Evolutionary conservation across 2,113 vertebrate species (phyloP).

Genomic region (Passer montanus): DNA sequence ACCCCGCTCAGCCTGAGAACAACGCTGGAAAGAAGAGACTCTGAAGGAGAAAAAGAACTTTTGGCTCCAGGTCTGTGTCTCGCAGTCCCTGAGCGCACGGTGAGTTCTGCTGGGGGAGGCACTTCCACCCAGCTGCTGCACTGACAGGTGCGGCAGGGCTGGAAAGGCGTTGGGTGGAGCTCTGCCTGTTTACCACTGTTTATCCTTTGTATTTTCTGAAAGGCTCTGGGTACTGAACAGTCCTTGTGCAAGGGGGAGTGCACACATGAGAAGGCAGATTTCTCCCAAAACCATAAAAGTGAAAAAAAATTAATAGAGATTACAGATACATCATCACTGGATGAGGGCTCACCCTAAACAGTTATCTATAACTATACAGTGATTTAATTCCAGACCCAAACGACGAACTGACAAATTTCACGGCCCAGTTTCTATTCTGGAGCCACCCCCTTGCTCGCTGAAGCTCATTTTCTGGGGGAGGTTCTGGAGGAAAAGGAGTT

Average conservation of each 20-base stretch:
- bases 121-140: neutral
- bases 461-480: neutral
- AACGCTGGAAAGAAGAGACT: neutral
- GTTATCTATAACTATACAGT: neutral
- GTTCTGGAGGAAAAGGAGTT: neutral
- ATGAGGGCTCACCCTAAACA: neutral
- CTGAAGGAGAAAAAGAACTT: neutral
- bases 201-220: neutral
- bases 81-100: neutral
- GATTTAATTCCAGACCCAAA: neutral
- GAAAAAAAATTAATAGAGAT: neutral
- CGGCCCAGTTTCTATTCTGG: neutral
- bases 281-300: neutral
- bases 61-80: neutral
- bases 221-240: neutral
- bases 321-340: neutral
- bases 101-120: neutral
- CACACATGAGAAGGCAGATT: rapidly evolving
- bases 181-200: neutral
- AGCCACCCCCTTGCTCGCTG: neutral
- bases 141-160: neutral
- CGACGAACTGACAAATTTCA: neutral
- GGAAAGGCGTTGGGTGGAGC: neutral
- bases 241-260: neutral
- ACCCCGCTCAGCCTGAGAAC: neutral